Evolutionary conservation across 1,140 invertebrate genomes (phyloP), one percentile per base, ranked within the genome.

Genomic region (Pachypeltis micranthus): DNA sequence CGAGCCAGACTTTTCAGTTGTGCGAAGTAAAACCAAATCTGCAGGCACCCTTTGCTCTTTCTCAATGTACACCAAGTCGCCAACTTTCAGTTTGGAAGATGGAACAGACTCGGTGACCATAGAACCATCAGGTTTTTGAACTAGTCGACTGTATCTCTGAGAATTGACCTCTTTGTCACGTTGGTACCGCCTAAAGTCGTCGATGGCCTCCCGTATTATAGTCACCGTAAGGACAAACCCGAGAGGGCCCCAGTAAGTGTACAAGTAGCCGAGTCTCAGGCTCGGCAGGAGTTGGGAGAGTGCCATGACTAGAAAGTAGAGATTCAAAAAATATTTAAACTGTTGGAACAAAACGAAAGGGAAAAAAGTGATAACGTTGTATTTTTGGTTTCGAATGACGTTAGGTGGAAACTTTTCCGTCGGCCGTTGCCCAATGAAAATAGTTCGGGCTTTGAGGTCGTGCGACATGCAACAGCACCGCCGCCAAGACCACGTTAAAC

Each of bases 251-350:
- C 96, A 99, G 76, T 98, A 99, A 14, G 96, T 99, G 74, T 98
- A 99, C 2, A 97, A 82, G 75, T 96, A 96, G 4, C 96, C 96
- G 74, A 99, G 96, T 70, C 90, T 81, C 65, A 99, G 88, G 68
- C 92, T 91, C 28, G 93, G 93, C 73, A 99, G 91, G 74, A 99
- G 98, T 74, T 99, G 97, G 70, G 92, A 94, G 24, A 88, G 82
- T 1, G 97, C 96, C 96, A 99, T 99, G 44, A 98, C 79, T 47
- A 99, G 78, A 77, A 99, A 99, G 72, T 98, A 99, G 10, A 99
- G 75, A 78, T 99, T 99, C 54, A 99, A 80, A 75, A 99, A 99
- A 76, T 98, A 97, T 71, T 95, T 93, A 76, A 99, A 99, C 76
- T 99, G 97, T 77, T 99, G 92, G 79, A 89, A 99, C 51, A 99